Conservation (phyloP, 2,113 vertebrate species). For the Thinocorus orbignyianus region DNA sequence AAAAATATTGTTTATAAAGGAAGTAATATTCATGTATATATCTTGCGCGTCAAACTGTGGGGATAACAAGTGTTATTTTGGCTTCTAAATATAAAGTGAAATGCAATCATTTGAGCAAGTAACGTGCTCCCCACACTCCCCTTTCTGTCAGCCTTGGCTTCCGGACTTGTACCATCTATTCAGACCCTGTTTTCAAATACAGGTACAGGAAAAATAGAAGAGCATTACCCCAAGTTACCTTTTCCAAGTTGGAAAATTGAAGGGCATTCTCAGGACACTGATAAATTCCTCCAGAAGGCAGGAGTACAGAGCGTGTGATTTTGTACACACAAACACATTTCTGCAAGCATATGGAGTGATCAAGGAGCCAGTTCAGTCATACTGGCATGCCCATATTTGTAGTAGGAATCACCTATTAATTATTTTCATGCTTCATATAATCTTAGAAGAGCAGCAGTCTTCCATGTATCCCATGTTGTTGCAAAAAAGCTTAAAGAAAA, state of each 20-base stretch:
- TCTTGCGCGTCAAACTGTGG: neutral
- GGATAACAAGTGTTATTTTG: neutral
- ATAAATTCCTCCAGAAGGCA: neutral
- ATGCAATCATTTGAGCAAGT: neutral
- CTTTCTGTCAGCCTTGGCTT: neutral
- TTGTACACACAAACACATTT: neutral
- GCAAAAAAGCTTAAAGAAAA: neutral
- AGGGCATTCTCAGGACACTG: neutral
- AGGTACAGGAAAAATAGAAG: neutral
- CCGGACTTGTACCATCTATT: fast-evolving
- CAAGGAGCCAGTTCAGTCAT: neutral
- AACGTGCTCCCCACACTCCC: fast-evolving
- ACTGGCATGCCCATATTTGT: fast-evolving
- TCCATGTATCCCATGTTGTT: neutral
- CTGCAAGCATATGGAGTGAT: neutral
- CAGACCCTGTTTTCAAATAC: neutral
- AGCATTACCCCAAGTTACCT: neutral
- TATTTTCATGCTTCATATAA: neutral
- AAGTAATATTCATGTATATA: neutral
- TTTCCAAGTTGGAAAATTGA: neutral
- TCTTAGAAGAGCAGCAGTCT: neutral
- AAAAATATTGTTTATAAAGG: neutral
- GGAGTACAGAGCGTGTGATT: neutral
- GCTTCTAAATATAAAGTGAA: neutral
- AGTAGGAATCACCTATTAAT: neutral